phyloP scores from a whole-genome alignment of 2,113 vertebrate genomes.

The Cottus gobio region DNA sequence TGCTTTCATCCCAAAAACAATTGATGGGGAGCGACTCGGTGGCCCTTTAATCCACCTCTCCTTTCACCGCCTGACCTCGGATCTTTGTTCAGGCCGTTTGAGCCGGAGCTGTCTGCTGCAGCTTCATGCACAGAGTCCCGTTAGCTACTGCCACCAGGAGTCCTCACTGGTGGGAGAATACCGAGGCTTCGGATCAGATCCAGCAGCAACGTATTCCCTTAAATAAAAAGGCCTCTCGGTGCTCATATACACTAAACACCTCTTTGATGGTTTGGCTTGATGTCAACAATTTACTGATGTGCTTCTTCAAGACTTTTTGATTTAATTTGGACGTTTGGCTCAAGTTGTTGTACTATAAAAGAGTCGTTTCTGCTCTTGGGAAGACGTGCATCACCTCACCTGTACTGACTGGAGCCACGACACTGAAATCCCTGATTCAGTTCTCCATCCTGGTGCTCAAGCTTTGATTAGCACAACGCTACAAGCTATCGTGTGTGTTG shows the following conservation, averaged over 20 bases:
- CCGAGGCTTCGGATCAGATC: neutral
- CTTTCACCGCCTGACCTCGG: constrained; percentile 14
- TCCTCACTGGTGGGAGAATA: neutral
- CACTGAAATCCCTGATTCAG: neutral
- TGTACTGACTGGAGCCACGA: neutral
- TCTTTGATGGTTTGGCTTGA: neutral
- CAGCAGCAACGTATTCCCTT: neutral
- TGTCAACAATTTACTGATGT: neutral
- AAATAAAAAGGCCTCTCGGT: neutral
- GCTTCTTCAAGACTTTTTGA: neutral
- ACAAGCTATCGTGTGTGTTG: neutral
- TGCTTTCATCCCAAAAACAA: constrained; percentile 67
- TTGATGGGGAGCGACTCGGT: constrained; percentile 56
- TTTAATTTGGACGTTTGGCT: neutral
- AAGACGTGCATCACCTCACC: neutral
- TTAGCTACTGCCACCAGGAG: constrained; percentile 4
- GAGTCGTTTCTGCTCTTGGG: neutral
- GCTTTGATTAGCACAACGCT: neutral
- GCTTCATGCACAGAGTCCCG: neutral
- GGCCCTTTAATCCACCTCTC: constrained; percentile 50
- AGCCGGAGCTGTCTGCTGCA: neutral
- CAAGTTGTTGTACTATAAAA: neutral
- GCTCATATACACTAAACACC: neutral
- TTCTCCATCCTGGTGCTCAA: too few species aligned
- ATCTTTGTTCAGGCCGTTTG: constrained; percentile 15